phyloP scores from a whole-genome alignment of 35 echinoderm and acorn worm species.

The Anneissia japonica region DNA sequence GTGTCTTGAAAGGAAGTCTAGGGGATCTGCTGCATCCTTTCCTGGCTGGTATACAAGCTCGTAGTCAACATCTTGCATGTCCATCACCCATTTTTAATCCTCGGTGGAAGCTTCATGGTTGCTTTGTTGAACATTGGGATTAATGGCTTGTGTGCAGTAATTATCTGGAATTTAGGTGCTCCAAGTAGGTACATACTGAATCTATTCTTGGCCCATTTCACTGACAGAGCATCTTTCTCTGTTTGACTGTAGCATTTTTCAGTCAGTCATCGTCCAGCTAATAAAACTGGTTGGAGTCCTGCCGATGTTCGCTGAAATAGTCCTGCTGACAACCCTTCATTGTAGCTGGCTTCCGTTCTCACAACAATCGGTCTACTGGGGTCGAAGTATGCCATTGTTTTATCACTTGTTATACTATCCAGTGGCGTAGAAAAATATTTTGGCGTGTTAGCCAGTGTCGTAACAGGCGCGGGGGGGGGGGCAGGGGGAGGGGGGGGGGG shows the following conservation, averaged over 20 bases:
- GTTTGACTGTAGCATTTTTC: conserved; percentile 61
- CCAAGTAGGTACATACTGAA: conserved; percentile 45
- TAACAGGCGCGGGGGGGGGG: too few species aligned
- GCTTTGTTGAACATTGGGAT: conserved; percentile 53
- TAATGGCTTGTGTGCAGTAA: conserved; percentile 53
- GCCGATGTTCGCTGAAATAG: conserved; percentile 48
- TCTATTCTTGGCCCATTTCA: conserved; percentile 42
- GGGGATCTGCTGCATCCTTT: conserved; percentile 47
- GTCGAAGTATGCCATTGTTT: conserved; percentile 53
- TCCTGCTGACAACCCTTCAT: conserved; percentile 61
- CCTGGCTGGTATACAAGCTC: conserved; percentile 63
- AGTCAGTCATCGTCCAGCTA: conserved; percentile 36
- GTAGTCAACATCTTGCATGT: conserved; percentile 63
- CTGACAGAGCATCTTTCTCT: conserved; percentile 53
- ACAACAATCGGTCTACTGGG: conserved; percentile 37
- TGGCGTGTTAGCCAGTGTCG: too few species aligned
- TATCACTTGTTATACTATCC: conserved; percentile 56
- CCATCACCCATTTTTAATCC: conserved; percentile 58
- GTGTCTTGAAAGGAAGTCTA: conserved; percentile 59
- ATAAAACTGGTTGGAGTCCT: conserved; percentile 55
- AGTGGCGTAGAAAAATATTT: too few species aligned
- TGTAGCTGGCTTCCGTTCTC: conserved; percentile 49
- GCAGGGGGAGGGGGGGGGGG: too few species aligned
- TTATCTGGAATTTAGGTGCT: conserved; percentile 25
- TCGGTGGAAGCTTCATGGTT: conserved; percentile 26